Base-by-base conservation (phyloP, 2,888 invertebrate species). In the Mesorhabditis spiculigera region DNA sequence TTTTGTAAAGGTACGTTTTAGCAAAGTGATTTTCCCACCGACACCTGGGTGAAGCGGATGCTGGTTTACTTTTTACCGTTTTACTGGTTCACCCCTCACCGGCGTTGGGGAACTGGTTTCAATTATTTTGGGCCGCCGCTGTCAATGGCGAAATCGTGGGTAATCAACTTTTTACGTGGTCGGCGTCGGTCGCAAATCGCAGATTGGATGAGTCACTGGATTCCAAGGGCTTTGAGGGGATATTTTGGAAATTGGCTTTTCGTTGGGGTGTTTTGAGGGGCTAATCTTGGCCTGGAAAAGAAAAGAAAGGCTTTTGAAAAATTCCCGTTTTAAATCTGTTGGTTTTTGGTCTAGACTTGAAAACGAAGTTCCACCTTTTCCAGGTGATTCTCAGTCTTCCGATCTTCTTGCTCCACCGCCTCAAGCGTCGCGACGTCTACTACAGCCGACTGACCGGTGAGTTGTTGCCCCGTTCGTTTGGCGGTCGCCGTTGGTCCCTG, bases 311-410 rank as follows among this genome's bases (percentile, higher is more conserved):
- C 28, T 28, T 28, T 1, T 28, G 28, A 28, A 28, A 28, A 28
- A 28, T 28, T 28, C 28, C 28, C 28, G 28, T 28, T 28, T 28
- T 28, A 28, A 43, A 45, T 72, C 63, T 66, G 61, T 45, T 3
- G 28, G 28, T 28, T 28, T 28, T 28, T 28, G 28, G 28, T 28
- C 28, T 28, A 28, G 28, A 28, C 28, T 28, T 28, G 2, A 63
- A 28, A 8, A 63, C 13, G 8, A 63, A 63, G 13, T 43, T 62
- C 68, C 8, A 42, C 45, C 50, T 66, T 66, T 77, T 80, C 70
- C 80, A 75, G 85, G 68, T 81, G 28, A 70, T 83, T 43, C 79
- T 86, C 71, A 78, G 80, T 71, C 75, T 86, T 64, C 86, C 86
- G 41, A 79, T 86, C 61, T 86, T 86, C 72, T 72, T 85, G 16